Evolutionary conservation across 2,888 invertebrate genomes (phyloP).

Genomic region (Desoria tigrina): DNA sequence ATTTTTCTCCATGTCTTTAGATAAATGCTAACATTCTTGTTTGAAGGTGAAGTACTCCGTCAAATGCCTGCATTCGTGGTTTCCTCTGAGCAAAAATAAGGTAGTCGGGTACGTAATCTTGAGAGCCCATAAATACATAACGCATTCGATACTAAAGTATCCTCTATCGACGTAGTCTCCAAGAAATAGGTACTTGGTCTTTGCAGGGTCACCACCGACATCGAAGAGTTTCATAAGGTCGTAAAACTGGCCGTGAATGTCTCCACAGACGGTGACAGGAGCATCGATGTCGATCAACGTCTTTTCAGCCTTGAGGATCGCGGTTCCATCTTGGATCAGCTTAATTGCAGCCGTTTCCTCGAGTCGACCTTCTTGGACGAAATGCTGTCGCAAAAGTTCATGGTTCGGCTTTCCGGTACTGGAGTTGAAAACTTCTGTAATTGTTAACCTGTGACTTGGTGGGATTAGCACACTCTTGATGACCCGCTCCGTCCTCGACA

Average conservation of each 20-base stretch:
- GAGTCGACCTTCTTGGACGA: slow-evolving; percentile 96
- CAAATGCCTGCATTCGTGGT: slow-evolving; percentile 99
- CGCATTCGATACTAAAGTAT: slow-evolving; percentile 99
- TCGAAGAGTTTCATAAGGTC: slow-evolving; percentile 99
- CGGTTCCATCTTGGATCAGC: slow-evolving; percentile 92
- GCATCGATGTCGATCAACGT: slow-evolving; percentile 99
- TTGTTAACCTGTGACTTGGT: not conserved
- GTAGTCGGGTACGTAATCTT: slow-evolving; percentile 97
- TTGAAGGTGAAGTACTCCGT: slow-evolving; percentile 99
- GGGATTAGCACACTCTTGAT: not conserved
- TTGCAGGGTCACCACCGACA: slow-evolving; percentile 95
- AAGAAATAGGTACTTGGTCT: slow-evolving; percentile 98
- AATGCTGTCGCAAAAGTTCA: slow-evolving; percentile 97
- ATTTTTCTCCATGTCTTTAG: no score
- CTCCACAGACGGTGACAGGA: slow-evolving; percentile 98
- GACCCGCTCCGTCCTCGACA: slow-evolving; percentile 2
- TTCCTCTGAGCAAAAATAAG: slow-evolving; percentile 96
- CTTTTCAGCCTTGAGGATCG: slow-evolving; percentile 89
- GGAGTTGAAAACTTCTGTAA: not conserved
- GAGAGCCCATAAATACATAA: slow-evolving; percentile 98
- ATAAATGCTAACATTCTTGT: slow-evolving; percentile 99
- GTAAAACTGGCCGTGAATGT: slow-evolving; percentile 99
- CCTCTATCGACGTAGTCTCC: slow-evolving; percentile 99
- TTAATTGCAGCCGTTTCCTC: slow-evolving; percentile 95
- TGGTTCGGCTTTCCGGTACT: slow-evolving; percentile 88